Conservation (phyloP, 2,797 vertebrate species). For the Gila robusta region DNA sequence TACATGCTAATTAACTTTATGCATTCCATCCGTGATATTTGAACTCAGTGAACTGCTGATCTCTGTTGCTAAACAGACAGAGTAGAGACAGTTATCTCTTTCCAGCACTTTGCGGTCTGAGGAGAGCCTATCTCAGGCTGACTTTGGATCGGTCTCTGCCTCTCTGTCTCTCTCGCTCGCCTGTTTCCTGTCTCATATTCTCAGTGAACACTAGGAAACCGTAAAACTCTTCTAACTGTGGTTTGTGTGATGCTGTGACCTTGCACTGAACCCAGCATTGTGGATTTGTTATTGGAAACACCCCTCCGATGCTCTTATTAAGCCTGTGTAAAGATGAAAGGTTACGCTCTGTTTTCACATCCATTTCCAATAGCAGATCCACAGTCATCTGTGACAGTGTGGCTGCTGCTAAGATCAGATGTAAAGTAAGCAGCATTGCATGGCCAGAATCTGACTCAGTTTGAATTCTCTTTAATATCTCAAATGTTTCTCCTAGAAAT, state of each 20-base stretch:
- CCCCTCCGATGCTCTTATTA: conserved; percentile 69
- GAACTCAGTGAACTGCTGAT: conserved; percentile 57
- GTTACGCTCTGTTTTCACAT: conserved; percentile 74
- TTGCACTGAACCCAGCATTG: conserved; percentile 70
- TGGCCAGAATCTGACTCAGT: neutral
- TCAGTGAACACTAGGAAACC: conserved; percentile 18
- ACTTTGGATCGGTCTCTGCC: conserved; percentile 22
- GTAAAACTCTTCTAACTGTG: conserved; percentile 51
- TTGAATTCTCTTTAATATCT: neutral
- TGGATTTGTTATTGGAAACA: conserved; percentile 76
- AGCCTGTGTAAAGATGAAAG: conserved; percentile 75
- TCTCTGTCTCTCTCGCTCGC: conserved; percentile 32
- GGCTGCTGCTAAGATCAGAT: conserved; percentile 45
- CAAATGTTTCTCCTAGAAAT: neutral
- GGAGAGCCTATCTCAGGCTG: conserved; percentile 42
- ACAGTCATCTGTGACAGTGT: conserved; percentile 65
- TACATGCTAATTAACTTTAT: conserved; percentile 15
- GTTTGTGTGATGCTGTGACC: conserved; percentile 66
- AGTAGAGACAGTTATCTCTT: conserved; percentile 37
- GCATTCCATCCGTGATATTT: conserved; percentile 2
- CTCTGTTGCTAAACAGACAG: conserved; percentile 38
- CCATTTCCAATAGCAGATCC: conserved; percentile 70
- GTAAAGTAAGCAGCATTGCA: neutral
- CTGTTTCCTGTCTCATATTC: conserved; percentile 31
- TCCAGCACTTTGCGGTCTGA: conserved; percentile 45